Percentiles rank a stretch among this genome's conserved stretches.
phyloP scores from a whole-genome alignment of 2,113 vertebrate species.

The Paracanthobrama guichenoti region DNA sequence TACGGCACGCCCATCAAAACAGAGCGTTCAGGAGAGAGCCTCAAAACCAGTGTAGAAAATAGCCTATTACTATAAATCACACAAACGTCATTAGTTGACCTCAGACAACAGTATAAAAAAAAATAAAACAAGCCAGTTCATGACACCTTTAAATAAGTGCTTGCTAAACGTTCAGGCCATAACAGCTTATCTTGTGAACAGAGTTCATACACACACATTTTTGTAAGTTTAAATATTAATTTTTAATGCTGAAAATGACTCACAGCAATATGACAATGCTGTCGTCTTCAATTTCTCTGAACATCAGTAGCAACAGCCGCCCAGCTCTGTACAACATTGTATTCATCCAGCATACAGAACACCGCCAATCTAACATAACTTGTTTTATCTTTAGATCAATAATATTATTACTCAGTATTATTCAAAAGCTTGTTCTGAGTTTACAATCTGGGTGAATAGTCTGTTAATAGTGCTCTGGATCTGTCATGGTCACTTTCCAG shows the following conservation, averaged over 20 bases:
- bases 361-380: slow-evolving; percentile 7
- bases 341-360: slow-evolving; percentile 51
- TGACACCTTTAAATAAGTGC: too few relatives aligned
- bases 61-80: too few relatives aligned
- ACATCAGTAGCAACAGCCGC: slow-evolving; percentile 63
- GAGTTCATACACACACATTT: background rate
- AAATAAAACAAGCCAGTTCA: too few relatives aligned
- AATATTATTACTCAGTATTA: slow-evolving; percentile 27
- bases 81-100: too few relatives aligned
- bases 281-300: slow-evolving; percentile 38
- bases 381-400: slow-evolving; percentile 39
- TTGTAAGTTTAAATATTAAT: slow-evolving; percentile 23
- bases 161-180: background rate
- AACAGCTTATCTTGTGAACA: background rate
- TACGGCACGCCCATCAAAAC: too few relatives aligned
- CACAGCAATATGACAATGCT: slow-evolving; percentile 38
- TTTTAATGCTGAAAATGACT: slow-evolving; percentile 71
- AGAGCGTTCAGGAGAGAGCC: too few relatives aligned
- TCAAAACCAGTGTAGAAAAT: too few relatives aligned
- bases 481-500: background rate
- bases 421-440: slow-evolving; percentile 44
- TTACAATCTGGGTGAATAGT: slow-evolving; percentile 29
- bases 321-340: slow-evolving; percentile 29
- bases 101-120: too few relatives aligned
- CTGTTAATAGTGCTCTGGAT: background rate